Evolutionary conservation across 92 coral and sea anemone genomes (phyloP).

Genomic region (Actinernus sp.): DNA sequence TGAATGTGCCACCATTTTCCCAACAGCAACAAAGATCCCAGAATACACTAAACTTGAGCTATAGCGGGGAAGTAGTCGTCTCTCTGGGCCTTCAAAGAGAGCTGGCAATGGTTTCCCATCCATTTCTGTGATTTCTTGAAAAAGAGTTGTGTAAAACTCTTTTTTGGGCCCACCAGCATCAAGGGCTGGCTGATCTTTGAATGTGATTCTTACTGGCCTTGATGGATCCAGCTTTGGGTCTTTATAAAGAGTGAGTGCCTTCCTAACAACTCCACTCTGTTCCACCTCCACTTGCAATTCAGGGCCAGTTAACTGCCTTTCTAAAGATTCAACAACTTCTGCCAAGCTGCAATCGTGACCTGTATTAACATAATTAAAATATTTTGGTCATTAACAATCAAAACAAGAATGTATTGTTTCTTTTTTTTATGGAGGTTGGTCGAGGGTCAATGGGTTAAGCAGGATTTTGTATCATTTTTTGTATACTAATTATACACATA

Average conservation of each 20-base stretch:
- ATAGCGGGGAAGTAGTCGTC: slow-evolving; percentile 44
- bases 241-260: slow-evolving; percentile 44
- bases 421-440: too few species aligned
- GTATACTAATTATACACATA: too few species aligned
- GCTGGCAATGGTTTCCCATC: slow-evolving; percentile 22
- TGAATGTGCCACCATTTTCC: slow-evolving; percentile 77
- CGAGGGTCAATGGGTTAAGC: too few species aligned
- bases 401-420: too few species aligned
- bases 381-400: too few species aligned
- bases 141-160: slow-evolving; percentile 51
- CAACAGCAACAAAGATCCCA: slow-evolving; percentile 56
- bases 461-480: too few species aligned
- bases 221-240: slow-evolving; percentile 36
- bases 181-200: slow-evolving; percentile 56
- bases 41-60: slow-evolving; percentile 60
- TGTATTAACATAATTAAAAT: too few species aligned
- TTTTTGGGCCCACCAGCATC: slow-evolving; percentile 59
- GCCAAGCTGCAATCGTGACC: slow-evolving; percentile 11
- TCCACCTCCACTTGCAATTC: slow-evolving; percentile 22
- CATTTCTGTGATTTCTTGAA: slow-evolving; percentile 29
- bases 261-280: slow-evolving; percentile 9
- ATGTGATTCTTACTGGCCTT: slow-evolving; percentile 44
- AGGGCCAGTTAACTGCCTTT: slow-evolving; percentile 41
- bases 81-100: slow-evolving; percentile 58
- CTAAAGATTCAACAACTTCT: slow-evolving; percentile 13